Percentiles rank a stretch among this genome's conserved stretches.
These are phyloP conservation scores for Hermetia illucens DNA, from an alignment of 1,140 invertebrate species.

Conservation along the genomic window DNA sequence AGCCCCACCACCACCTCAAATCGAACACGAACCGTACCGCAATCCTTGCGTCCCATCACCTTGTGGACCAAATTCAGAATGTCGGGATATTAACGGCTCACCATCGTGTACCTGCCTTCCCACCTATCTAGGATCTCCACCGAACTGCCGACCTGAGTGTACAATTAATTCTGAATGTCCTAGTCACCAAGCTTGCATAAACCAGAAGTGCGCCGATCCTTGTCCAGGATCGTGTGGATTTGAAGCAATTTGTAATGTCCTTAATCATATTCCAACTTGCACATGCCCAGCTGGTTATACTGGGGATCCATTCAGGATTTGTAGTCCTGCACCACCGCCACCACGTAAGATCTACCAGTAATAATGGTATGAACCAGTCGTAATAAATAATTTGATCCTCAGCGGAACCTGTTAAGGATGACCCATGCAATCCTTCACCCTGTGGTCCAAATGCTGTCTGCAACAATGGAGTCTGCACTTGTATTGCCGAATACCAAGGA, in stretches of 20 bases:
- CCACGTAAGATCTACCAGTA: constrained; percentile 39
- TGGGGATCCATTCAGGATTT: constrained; percentile 59
- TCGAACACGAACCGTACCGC: constrained; percentile 32
- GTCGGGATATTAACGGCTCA: constrained; percentile 44
- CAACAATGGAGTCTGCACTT: constrained; percentile 44
- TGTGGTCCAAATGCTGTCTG: constrained; percentile 52
- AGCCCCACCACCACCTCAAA: constrained; percentile 50
- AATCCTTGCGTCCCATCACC: constrained; percentile 52
- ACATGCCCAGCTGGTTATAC: constrained; percentile 52
- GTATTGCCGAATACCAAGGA: constrained; percentile 48
- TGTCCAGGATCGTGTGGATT: constrained; percentile 57
- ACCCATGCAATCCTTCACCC: constrained; percentile 48
- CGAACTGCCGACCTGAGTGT: constrained; percentile 58
- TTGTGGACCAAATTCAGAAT: constrained; percentile 62
- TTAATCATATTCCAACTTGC: constrained; percentile 64
- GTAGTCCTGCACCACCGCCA: constrained; percentile 31
- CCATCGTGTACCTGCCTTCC: constrained; percentile 57
- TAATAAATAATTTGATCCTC: constrained; percentile 48
- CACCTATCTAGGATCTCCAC: constrained; percentile 50
- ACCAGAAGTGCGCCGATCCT: constrained; percentile 52
- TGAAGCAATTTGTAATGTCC: constrained; percentile 62
- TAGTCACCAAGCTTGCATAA: constrained; percentile 43
- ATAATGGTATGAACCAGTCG: constrained; percentile 48
- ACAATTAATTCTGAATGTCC: constrained; percentile 54
- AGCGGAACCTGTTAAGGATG: constrained; percentile 41